phyloP scores from a whole-genome alignment of 2,113 vertebrate species.

The Xiphophorus hellerii region DNA sequence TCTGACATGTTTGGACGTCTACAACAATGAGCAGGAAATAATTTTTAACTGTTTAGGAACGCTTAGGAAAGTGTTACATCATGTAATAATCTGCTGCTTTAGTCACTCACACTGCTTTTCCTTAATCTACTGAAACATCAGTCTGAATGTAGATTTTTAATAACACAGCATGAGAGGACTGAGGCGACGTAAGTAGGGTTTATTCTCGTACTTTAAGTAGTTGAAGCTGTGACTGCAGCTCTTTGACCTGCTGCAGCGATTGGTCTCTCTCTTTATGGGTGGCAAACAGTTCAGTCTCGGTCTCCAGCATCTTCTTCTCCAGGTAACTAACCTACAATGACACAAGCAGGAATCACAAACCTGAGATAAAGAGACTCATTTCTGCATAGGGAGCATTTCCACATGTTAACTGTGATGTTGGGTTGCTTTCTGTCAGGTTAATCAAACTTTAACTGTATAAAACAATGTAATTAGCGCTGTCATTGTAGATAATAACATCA shows the following conservation, averaged over 20 bases:
- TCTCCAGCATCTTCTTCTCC: slow-evolving; percentile 74
- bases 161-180: neutral
- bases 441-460: neutral
- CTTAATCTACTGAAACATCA: slow-evolving; percentile 1
- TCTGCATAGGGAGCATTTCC: neutral
- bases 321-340: slow-evolving; percentile 76
- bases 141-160: neutral
- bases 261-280: slow-evolving; percentile 69
- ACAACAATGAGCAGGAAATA: neutral
- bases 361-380: neutral
- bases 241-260: slow-evolving; percentile 68
- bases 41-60: neutral
- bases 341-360: slow-evolving; percentile 5
- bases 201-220: slow-evolving; percentile 74
- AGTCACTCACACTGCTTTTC: slow-evolving; percentile 27
- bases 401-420: neutral
- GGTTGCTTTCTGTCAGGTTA: neutral
- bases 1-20: neutral
- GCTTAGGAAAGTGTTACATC: too few relatives aligned
- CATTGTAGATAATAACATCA: neutral
- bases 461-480: neutral
- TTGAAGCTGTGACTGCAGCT: slow-evolving; percentile 63
- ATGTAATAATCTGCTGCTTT: neutral
- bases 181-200: neutral
- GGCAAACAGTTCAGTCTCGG: slow-evolving; percentile 66